Conservation (phyloP, 2,888 invertebrate species). For the Chrysolina haemoptera region DNA sequence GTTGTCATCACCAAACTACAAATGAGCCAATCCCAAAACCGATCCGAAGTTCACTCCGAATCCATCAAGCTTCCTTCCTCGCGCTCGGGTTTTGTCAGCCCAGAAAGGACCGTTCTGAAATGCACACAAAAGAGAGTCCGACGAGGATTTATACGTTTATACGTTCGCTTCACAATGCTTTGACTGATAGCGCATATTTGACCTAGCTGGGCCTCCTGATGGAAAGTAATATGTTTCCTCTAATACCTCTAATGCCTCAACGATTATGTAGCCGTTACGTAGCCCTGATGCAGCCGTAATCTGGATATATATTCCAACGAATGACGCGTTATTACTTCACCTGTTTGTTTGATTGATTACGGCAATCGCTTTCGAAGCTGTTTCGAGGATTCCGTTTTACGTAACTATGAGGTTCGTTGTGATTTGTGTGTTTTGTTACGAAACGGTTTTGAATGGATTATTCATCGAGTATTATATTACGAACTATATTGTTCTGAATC, state of each 20-base stretch:
- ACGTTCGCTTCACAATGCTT: conserved; percentile 50
- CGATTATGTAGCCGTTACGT: conserved; percentile 20
- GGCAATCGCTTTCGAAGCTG: neutral
- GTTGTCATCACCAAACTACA: too few species aligned
- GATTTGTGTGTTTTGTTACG: conserved; percentile 12
- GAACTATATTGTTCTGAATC: neutral
- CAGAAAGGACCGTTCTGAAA: conserved; percentile 23
- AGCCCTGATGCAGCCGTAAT: conserved; percentile 13
- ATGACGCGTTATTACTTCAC: conserved; percentile 17
- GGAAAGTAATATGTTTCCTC: conserved; percentile 48
- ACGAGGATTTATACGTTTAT: conserved; percentile 47
- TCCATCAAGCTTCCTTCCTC: neutral
- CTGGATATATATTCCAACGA: conserved; percentile 20
- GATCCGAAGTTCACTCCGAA: neutral
- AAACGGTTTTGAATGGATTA: neutral
- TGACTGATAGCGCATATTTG: conserved; percentile 51
- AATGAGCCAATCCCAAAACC: too few species aligned
- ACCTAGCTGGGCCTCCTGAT: conserved; percentile 43
- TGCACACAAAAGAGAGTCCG: conserved; percentile 33
- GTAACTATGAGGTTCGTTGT: conserved; percentile 5
- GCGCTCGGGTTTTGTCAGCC: conserved; percentile 1
- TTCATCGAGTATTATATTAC: neutral
- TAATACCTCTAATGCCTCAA: conserved; percentile 31
- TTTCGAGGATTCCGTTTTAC: neutral
- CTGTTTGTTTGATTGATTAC: conserved; percentile 16